A percentile compares a stretch with the other conserved stretches of the same genome.
Evolutionary conservation across 2,888 invertebrate species (phyloP).

Genomic region (Polydesmus complanatus): DNA sequence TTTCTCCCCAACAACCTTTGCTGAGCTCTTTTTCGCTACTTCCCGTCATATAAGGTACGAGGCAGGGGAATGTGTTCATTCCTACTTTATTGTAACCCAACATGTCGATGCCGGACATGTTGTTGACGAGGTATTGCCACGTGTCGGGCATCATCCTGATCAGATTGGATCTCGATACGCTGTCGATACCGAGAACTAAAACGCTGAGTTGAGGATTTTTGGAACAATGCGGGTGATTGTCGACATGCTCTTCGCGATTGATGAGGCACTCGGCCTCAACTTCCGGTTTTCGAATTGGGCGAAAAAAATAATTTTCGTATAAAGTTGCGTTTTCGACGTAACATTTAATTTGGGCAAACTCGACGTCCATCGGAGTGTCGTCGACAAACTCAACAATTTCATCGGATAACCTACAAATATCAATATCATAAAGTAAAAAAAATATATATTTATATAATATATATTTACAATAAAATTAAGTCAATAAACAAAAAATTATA

Average conservation of each 20-base stretch:
- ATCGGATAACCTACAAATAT: neutral
- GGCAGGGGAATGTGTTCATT: neutral
- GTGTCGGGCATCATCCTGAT: neutral
- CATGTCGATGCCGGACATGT: neutral
- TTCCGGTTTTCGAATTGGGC: neutral
- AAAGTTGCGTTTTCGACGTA: neutral
- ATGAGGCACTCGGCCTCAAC: neutral
- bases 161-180: neutral
- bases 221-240: neutral
- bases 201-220: neutral
- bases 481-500: no score
- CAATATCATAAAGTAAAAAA: no score
- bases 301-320: neutral
- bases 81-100: neutral
- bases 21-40: neutral
- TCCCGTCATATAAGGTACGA: neutral
- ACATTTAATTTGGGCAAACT: neutral
- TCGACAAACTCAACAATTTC: neutral
- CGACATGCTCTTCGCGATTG: neutral
- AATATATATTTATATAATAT: no score
- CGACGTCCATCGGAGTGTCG: neutral
- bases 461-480: no score
- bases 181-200: neutral
- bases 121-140: neutral
- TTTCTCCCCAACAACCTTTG: slow-evolving; percentile 7